phyloP scores from a whole-genome alignment of 2,888 invertebrate species.

The Dichetophora obliterata region DNA sequence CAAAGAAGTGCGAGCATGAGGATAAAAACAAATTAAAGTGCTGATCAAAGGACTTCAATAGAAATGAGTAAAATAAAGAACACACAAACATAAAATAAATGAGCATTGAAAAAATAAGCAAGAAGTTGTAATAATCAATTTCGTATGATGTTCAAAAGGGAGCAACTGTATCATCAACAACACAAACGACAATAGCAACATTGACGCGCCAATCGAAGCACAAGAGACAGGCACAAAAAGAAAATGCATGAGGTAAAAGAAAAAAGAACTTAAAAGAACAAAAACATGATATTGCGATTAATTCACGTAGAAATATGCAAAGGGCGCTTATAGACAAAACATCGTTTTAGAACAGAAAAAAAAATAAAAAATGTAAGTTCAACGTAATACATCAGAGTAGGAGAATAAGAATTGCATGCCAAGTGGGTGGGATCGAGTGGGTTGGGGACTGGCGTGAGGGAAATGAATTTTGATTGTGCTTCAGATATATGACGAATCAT shows the following conservation, averaged over 20 bases:
- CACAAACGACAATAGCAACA: neutral
- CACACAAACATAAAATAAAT: neutral
- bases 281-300: slow-evolving; percentile 47
- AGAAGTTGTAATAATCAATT: slow-evolving; percentile 36
- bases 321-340: slow-evolving; percentile 32
- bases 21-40: slow-evolving; percentile 41
- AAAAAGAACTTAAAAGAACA: slow-evolving; percentile 27
- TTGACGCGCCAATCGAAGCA: slow-evolving; percentile 47
- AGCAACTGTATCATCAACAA: slow-evolving; percentile 35
- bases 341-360: neutral
- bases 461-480: slow-evolving; percentile 32
- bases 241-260: slow-evolving; percentile 24
- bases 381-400: neutral
- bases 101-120: neutral
- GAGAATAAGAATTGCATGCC: slow-evolving; percentile 15
- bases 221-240: slow-evolving; percentile 43
- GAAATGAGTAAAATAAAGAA: slow-evolving; percentile 8
- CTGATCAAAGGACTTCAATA: slow-evolving; percentile 45
- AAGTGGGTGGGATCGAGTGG: slow-evolving; percentile 31
- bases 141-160: slow-evolving; percentile 43
- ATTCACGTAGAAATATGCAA: slow-evolving; percentile 53
- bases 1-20: neutral
- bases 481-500: slow-evolving; percentile 38
- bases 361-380: neutral
- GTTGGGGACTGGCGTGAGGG: slow-evolving; percentile 31